phyloP scores from a whole-genome alignment of 1,140 invertebrate genomes.

The Bombyx mandarina region DNA sequence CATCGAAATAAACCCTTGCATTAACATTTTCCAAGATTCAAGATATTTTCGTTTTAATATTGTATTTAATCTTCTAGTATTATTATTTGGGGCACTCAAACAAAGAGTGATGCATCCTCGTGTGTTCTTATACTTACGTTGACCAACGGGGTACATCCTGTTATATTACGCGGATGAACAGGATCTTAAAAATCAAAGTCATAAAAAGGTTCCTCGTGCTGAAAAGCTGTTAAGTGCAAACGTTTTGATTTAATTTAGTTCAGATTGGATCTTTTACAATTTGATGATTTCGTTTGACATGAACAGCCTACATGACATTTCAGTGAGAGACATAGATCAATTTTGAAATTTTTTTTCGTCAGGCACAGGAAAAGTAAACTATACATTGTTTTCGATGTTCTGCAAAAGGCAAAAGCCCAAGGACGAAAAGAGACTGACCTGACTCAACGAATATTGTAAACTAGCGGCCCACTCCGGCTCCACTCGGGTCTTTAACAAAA shows the following conservation, averaged over 20 bases:
- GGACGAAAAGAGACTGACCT: too few relatives aligned
- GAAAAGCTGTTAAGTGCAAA: conserved; percentile 38
- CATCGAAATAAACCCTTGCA: conserved; percentile 1
- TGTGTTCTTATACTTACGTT: conserved; percentile 48
- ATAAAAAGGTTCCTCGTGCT: conserved; percentile 46
- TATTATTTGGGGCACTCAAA: conserved; percentile 64
- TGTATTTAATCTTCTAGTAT: conserved; percentile 1
- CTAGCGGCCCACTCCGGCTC: too few relatives aligned
- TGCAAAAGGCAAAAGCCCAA: too few relatives aligned
- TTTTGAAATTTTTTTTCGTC: too few relatives aligned
- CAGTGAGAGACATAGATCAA: too few relatives aligned
- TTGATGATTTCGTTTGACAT: conserved; percentile 6
- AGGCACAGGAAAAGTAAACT: too few relatives aligned
- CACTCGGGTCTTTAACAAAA: too few relatives aligned
- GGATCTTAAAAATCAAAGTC: conserved; percentile 48
- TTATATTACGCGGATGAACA: conserved; percentile 38
- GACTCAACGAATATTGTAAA: too few relatives aligned
- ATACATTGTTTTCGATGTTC: too few relatives aligned
- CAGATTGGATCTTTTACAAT: conserved; percentile 2
- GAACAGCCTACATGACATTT: background rate
- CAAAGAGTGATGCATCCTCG: conserved; percentile 51
- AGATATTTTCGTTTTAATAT: background rate
- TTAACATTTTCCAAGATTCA: background rate
- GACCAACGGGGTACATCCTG: conserved; percentile 67
- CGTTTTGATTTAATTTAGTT: conserved; percentile 7